A percentile compares a stretch with the other conserved stretches of the same genome.
phyloP scores from a whole-genome alignment of 2,888 invertebrate genomes.

The Sipha maydis region DNA sequence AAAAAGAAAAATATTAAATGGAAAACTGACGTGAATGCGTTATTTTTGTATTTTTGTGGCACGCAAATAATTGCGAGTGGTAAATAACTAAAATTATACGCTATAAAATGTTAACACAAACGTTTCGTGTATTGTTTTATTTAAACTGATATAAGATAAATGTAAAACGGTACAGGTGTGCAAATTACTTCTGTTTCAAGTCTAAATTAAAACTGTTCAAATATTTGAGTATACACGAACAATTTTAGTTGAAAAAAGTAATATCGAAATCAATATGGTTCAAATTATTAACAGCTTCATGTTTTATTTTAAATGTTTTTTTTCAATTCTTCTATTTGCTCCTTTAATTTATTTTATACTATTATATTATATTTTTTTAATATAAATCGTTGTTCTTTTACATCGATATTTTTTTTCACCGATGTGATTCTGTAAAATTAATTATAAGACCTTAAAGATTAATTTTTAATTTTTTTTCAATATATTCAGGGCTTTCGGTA shows the following conservation, averaged over 20 bases:
- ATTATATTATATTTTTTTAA: neutral
- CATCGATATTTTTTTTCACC: neutral
- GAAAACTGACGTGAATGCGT: neutral
- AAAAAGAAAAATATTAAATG: neutral
- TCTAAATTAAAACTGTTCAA: neutral
- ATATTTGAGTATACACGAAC: neutral
- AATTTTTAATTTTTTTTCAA: neutral
- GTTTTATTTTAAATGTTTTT: too few relatives aligned
- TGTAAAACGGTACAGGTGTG: neutral
- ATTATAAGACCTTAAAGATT: neutral
- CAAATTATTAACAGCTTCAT: too few relatives aligned
- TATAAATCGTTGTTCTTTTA: neutral
- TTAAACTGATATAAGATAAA: neutral
- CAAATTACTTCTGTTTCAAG: neutral
- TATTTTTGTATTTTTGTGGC: neutral
- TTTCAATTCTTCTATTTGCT: too few relatives aligned
- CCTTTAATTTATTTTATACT: too few relatives aligned
- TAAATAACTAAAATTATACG: neutral
- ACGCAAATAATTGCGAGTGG: neutral
- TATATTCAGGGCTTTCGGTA: neutral
- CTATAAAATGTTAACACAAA: neutral
- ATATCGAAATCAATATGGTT: too few relatives aligned
- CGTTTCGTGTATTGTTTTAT: neutral
- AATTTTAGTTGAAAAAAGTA: neutral
- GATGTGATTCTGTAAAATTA: too few relatives aligned